These are phyloP conservation scores for Haemorhous mexicanus DNA, from an alignment of 2,113 vertebrate genomes.

Conservation along the genomic window DNA sequence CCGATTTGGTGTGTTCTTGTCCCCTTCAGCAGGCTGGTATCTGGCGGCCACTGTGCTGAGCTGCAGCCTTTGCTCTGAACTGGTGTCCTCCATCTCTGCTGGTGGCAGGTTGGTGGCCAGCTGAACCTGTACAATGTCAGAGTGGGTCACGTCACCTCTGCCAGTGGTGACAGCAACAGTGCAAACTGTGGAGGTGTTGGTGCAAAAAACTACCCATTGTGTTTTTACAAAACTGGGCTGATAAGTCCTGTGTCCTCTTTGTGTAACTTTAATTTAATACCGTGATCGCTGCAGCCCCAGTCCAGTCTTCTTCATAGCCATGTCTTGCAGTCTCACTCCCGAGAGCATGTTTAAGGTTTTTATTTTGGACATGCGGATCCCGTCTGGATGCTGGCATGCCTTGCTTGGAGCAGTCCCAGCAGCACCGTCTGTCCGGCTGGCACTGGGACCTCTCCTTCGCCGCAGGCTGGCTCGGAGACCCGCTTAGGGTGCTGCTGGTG, in stretches of 20 bases:
- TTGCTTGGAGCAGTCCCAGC: not conserved
- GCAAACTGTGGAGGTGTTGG: not conserved
- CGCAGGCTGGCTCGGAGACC: not conserved
- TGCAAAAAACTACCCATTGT: not conserved
- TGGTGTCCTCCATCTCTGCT: not conserved
- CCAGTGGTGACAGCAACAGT: not conserved
- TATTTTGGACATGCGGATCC: not conserved
- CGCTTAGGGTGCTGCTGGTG: not conserved
- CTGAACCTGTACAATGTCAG: no score
- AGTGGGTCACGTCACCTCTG: not conserved
- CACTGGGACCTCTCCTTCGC: not conserved
- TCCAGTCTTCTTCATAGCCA: not conserved
- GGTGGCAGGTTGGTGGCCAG: not conserved
- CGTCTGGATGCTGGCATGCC: not conserved
- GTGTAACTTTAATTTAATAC: not conserved
- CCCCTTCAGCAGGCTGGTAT: not conserved
- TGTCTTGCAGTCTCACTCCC: no score
- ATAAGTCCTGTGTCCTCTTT: not conserved
- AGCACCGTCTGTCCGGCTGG: not conserved
- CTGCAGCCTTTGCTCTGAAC: not conserved
- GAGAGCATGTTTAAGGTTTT: not conserved
- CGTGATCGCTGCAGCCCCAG: not conserved
- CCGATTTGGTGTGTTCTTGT: rapidly evolving
- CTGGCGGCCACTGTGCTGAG: rapidly evolving
- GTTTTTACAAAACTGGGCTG: not conserved